Evolutionary conservation across 2,113 vertebrate species (phyloP).

Genomic region (Cyanoderma ruficeps): DNA sequence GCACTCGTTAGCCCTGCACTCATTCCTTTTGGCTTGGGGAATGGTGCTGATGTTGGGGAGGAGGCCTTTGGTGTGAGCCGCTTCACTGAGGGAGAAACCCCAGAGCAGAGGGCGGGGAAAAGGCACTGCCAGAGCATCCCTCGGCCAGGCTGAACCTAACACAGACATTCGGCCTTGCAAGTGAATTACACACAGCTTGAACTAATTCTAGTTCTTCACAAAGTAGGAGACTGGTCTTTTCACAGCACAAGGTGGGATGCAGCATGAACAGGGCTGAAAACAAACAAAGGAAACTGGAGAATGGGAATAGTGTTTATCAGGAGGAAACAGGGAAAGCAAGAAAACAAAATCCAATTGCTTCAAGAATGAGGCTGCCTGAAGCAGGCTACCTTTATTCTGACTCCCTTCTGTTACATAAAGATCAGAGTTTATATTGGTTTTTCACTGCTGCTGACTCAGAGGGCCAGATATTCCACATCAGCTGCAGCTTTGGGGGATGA

Average conservation of each 20-base stretch:
- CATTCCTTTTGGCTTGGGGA: background rate
- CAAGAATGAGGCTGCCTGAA: background rate
- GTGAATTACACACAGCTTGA: background rate
- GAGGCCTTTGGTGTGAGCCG: background rate
- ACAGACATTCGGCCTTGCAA: fast-evolving
- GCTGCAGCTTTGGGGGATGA: background rate
- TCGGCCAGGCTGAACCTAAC: background rate
- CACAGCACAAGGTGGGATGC: background rate
- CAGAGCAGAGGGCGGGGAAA: background rate
- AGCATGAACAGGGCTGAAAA: background rate
- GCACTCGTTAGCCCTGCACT: background rate
- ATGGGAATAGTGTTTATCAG: background rate
- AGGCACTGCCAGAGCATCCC: background rate
- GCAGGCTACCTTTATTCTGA: background rate
- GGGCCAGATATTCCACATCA: background rate
- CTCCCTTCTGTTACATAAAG: background rate
- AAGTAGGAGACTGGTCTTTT: background rate
- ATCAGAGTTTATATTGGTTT: background rate
- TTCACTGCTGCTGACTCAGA: background rate
- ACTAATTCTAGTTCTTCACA: background rate
- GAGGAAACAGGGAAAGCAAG: background rate
- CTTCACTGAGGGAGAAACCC: background rate
- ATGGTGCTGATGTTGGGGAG: fast-evolving
- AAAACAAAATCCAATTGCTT: background rate
- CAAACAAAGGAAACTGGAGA: background rate